These are phyloP conservation scores for Neolamprologus kungweensis DNA, from an alignment of 2,113 vertebrate species.

Conservation along the genomic window DNA sequence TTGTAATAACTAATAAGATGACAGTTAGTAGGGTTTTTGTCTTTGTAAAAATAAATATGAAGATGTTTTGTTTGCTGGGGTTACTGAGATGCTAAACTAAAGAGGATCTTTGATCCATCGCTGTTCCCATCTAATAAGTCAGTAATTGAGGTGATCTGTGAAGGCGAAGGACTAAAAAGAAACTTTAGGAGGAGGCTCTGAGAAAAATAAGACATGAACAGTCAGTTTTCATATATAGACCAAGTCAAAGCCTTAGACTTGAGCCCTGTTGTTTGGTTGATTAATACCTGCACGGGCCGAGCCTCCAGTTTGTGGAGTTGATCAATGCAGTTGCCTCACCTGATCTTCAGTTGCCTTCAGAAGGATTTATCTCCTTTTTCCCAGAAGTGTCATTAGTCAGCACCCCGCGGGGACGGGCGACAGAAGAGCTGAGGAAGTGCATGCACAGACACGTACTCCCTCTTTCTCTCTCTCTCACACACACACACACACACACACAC, in stretches of 20 bases:
- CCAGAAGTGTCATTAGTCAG: conserved; percentile 22
- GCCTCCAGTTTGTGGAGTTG: background rate
- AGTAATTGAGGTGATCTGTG: background rate
- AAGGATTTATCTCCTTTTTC: conserved; percentile 24
- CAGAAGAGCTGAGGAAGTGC: conserved; percentile 12
- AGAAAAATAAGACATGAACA: background rate
- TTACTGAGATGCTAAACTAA: background rate
- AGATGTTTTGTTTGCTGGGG: background rate
- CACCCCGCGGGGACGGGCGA: background rate
- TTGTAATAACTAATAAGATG: background rate
- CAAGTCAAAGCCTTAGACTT: background rate
- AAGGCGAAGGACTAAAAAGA: background rate
- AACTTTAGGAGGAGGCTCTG: background rate
- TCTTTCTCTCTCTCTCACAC: background rate
- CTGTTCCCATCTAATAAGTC: background rate
- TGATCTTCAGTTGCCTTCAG: conserved; percentile 9
- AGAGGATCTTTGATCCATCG: accelerated
- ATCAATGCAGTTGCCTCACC: conserved; percentile 3
- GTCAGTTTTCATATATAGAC: background rate
- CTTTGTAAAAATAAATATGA: background rate
- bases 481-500: background rate
- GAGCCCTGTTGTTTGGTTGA: background rate
- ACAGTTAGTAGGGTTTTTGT: background rate
- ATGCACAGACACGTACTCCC: background rate
- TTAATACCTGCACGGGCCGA: background rate